These are phyloP conservation scores for Bovichtus diacanthus DNA, from an alignment of 2,797 vertebrate genomes.

Conservation along the genomic window DNA sequence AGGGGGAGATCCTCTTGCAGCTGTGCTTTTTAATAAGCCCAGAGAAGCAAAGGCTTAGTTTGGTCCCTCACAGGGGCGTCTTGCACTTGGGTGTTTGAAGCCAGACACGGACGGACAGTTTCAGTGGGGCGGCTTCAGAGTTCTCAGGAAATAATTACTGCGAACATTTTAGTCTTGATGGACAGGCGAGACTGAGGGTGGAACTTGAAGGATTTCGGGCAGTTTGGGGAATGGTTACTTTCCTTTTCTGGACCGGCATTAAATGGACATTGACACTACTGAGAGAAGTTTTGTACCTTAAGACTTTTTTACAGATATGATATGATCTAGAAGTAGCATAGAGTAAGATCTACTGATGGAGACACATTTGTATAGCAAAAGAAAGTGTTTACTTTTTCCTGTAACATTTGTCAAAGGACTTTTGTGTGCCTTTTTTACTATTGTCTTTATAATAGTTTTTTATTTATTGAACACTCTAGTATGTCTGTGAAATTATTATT, in stretches of 20 bases:
- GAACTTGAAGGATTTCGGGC: slow-evolving; percentile 84
- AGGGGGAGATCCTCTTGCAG: slow-evolving; percentile 82
- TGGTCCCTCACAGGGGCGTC: slow-evolving; percentile 80
- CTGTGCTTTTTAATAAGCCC: slow-evolving; percentile 86
- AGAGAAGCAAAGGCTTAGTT: slow-evolving; percentile 79
- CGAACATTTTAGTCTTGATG: slow-evolving; percentile 86
- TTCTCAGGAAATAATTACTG: slow-evolving; percentile 94
- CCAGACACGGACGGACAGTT: slow-evolving; percentile 82
- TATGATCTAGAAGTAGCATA: slow-evolving; percentile 86
- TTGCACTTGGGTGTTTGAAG: slow-evolving; percentile 93
- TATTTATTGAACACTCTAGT: slow-evolving; percentile 90
- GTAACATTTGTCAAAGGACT: slow-evolving; percentile 96
- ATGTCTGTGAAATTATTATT: slow-evolving; percentile 85
- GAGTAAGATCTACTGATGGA: slow-evolving; percentile 87
- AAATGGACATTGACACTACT: slow-evolving; percentile 88
- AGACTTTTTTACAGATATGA: slow-evolving; percentile 83
- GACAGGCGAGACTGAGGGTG: slow-evolving; percentile 76
- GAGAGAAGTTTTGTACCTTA: slow-evolving; percentile 92
- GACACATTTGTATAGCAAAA: slow-evolving; percentile 89
- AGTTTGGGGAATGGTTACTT: slow-evolving; percentile 76
- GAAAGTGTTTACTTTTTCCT: slow-evolving; percentile 92
- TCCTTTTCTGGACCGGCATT: slow-evolving; percentile 80
- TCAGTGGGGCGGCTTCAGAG: slow-evolving; percentile 82
- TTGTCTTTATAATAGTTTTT: slow-evolving; percentile 93
- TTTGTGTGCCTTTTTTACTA: slow-evolving; percentile 99